Conservation (phyloP, 1,140 invertebrate species). For the Oppia nitens region DNA sequence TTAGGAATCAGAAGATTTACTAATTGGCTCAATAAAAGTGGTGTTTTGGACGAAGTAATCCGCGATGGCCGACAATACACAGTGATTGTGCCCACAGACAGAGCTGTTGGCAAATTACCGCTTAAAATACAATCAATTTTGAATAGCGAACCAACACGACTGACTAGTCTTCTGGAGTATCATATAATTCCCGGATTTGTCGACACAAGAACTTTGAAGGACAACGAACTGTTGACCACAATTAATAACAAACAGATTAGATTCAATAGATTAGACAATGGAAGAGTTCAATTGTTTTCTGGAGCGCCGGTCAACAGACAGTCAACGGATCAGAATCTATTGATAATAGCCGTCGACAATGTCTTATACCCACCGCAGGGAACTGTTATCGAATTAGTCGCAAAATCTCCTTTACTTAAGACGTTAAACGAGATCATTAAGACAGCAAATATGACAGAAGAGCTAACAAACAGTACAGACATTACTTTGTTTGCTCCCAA, state of each 20-base stretch:
- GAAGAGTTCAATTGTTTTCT: constrained; percentile 23
- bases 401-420: constrained; percentile 23
- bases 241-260: constrained; percentile 20
- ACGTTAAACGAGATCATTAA: constrained; percentile 19
- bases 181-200: constrained; percentile 26
- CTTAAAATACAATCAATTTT: constrained; percentile 17
- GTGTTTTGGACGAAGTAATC: neutral
- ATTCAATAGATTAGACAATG: constrained; percentile 25
- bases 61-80: constrained; percentile 25
- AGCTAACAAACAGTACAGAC: constrained; percentile 21
- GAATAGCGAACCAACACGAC: constrained; percentile 18
- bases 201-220: constrained; percentile 21
- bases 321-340: constrained; percentile 27
- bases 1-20: neutral
- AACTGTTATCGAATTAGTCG: constrained; percentile 22
- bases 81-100: constrained; percentile 35
- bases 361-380: constrained; percentile 29
- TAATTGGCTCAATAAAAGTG: constrained; percentile 7
- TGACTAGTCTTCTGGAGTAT: constrained; percentile 27
- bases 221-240: constrained; percentile 24
- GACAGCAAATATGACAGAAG: constrained; percentile 16
- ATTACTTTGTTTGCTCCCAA: constrained; percentile 28
- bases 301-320: constrained; percentile 24
- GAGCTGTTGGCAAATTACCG: constrained; percentile 29
- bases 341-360: constrained; percentile 27